Base-by-base conservation (phyloP, 2,888 invertebrate species). In the Coelinius sp. region DNA sequence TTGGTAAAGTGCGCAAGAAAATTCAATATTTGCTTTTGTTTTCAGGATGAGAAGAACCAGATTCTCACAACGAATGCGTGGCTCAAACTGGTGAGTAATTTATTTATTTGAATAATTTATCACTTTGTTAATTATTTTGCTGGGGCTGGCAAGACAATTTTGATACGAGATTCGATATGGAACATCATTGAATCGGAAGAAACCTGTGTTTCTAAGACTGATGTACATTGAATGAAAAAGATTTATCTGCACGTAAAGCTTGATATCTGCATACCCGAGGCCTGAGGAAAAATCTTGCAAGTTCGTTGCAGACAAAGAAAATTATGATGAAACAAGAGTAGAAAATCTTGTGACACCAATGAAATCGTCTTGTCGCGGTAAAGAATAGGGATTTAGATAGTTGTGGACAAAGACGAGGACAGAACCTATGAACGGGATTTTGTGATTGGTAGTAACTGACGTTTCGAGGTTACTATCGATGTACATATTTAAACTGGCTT, bases 1-100 rank as follows among this genome's bases (percentile, higher is more conserved):
- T 46, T 56, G 20, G 35, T 59, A 46, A 41, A 49, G 62, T 53
- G 3, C 25, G 22, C 10, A 0, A n/a, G n/a, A n/a, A 35, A 17
- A 14, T 59, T 20, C 10, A 17, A 35, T 38, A 2, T 81, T 85
- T 74, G 73, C 68, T 76, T 78, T 76, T 86, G 66, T 70, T 74
- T 76, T 75, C 93, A 98, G 98, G 98, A 98, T 91, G 98, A 98
- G 93, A 98, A 98, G 93, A 97, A 97, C 91, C 97, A 97, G 93
- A 97, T 98, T 91, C 94, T 98, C 91, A 96, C 97, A 89, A 97
- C 97, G 90, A 98, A 97, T 92, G 95, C 97, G 90, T 98, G 97
- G 97, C 93, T 97, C 89, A 96, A 97, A 91, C 93, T 97, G 96
- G 97, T 97, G 93, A 96, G 97, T 95, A 20, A 14, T 27, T 27